Evolutionary conservation across 1,140 invertebrate species (phyloP), one percentile per base, ranked within the genome.

Genomic region (Calliopsis andreniformis): DNA sequence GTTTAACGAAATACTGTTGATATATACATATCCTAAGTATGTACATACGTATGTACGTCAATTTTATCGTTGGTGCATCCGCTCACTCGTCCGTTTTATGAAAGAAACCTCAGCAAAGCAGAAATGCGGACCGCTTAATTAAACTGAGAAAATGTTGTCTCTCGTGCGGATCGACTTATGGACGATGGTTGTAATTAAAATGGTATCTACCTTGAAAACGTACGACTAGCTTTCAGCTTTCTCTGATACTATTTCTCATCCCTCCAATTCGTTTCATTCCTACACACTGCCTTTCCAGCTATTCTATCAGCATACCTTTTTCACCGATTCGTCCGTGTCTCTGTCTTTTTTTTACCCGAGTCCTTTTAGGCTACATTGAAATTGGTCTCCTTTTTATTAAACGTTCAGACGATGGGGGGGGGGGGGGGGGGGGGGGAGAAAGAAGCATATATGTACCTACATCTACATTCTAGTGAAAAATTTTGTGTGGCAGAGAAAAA

Each of bases 121-220:
- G 35, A 72, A 72, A 14, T 12, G 2, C 5, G 0, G 39, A 30
- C 16, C 35, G 59, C 45, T 53, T 63, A 63, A 72, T 72, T 72
- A 64, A 64, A 63, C 35, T 45, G 69, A 42, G 69, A 63, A 72
- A 72, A 53, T 53, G 69, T 63, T 72, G 32, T 53, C 69, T 35
- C 32, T 28, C 80, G 61, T 81, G 69, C 58, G 62, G 83, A 87
- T 86, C 84, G 80, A 82, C 83, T 83, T 84, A 82, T 79, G 77
- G 80, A 80, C 78, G 66, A 55, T 58, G 69, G 82, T 86, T 78
- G 79, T 70, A 84, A 85, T 79, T 87, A 87, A 87, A 86, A 87
- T 68, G 78, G 68, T 76, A 80, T 82, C 80, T 76, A 77, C 64
- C 75, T 73, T 79, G 78, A 82, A 80, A 82, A 79, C 72, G 83